Evolutionary conservation across 2,888 invertebrate species (phyloP).

Genomic region (Eudemis profundana): DNA sequence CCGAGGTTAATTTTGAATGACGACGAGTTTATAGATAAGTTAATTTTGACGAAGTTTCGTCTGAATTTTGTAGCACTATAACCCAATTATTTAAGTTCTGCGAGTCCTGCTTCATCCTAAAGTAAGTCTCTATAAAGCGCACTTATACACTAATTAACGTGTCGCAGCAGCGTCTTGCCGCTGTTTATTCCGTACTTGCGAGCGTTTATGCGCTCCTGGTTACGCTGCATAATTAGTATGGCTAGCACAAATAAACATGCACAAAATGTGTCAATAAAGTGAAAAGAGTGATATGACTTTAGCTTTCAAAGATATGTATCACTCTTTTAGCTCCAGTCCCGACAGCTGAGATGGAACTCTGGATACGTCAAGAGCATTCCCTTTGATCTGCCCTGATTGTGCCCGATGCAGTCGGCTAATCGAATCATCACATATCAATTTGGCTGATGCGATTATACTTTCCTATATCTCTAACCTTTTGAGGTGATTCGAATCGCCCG

Average conservation of each 20-base stretch:
- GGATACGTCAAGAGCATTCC: not conserved
- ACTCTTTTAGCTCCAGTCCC: too few species aligned
- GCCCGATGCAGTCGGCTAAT: not conserved
- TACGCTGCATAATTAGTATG: too few species aligned
- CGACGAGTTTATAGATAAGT: too few species aligned
- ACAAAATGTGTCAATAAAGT: too few species aligned
- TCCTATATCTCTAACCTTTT: too few species aligned
- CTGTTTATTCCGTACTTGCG: not conserved
- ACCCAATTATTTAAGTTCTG: not conserved
- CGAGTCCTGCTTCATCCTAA: not conserved
- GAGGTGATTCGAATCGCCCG: too few species aligned
- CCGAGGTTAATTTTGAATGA: too few species aligned
- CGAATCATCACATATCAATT: constrained; percentile 14
- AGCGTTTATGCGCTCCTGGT: not conserved
- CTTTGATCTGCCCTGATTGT: constrained; percentile 6
- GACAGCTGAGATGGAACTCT: not conserved
- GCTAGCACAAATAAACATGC: too few species aligned
- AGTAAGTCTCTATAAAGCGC: not conserved
- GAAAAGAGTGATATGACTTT: too few species aligned
- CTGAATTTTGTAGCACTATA: not conserved
- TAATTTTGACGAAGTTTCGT: too few species aligned
- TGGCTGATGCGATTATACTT: not conserved
- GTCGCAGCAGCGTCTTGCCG: not conserved
- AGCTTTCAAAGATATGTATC: too few species aligned
- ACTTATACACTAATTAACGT: not conserved